phyloP scores from a whole-genome alignment of 2,888 invertebrate species.

The Cactoblastis cactorum region DNA sequence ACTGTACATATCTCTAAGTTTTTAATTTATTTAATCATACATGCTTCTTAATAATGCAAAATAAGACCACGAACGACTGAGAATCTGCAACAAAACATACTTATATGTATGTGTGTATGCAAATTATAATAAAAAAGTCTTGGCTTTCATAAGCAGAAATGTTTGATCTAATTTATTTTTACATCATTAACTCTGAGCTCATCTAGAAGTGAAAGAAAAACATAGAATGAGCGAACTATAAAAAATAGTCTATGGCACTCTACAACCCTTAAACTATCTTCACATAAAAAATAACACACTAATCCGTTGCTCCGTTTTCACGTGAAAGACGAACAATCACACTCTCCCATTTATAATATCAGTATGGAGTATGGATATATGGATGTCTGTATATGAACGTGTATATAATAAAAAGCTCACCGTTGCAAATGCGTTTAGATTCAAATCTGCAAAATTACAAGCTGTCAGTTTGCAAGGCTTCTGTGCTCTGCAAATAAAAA shows the following conservation, averaged over 20 bases:
- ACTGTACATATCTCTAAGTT: not conserved
- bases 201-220: too few species aligned
- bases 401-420: slow-evolving; percentile 37
- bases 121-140: slow-evolving; percentile 16
- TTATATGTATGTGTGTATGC: too few species aligned
- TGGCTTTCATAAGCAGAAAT: too few species aligned
- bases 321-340: too few species aligned
- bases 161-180: not conserved
- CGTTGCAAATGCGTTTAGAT: slow-evolving; percentile 52
- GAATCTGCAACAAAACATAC: slow-evolving; percentile 50
- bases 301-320: too few species aligned
- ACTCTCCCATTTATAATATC: too few species aligned
- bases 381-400: not conserved
- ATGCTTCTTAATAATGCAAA: slow-evolving; percentile 57
- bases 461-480: slow-evolving; percentile 60
- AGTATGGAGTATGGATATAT: too few species aligned
- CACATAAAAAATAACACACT: too few species aligned
- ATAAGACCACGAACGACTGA: slow-evolving; percentile 60
- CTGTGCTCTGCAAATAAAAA: slow-evolving; percentile 38
- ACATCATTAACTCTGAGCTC: too few species aligned
- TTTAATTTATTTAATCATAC: slow-evolving; percentile 31
- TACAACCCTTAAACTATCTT: too few species aligned
- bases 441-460: slow-evolving; percentile 52
- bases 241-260: too few species aligned
- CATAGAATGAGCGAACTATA: too few species aligned